phyloP scores from a whole-genome alignment of 2,797 vertebrate genomes.

The Odontamblyopus lacepedii region DNA sequence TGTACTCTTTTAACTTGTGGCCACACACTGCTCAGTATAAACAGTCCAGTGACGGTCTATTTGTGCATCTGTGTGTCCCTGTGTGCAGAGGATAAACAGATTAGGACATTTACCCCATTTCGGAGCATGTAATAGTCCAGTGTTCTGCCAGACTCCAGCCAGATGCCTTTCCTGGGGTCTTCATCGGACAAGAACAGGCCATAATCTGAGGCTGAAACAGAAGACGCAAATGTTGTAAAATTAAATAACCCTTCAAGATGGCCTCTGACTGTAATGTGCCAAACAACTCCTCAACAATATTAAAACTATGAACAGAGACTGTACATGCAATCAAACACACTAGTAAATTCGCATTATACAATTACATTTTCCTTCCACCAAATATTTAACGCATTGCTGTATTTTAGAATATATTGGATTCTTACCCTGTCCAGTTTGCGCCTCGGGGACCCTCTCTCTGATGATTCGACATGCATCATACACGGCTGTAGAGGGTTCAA shows the following conservation, averaged over 20 bases:
- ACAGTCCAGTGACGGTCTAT: constrained; percentile 4
- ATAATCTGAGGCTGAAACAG: constrained; percentile 89
- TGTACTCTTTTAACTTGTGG: constrained; percentile 11
- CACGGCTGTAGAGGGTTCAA: constrained; percentile 93
- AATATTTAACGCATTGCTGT: background rate
- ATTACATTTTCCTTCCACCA: background rate
- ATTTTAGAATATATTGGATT: background rate
- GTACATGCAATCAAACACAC: too few species aligned
- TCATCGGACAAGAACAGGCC: constrained; percentile 97
- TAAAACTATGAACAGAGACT: too few species aligned
- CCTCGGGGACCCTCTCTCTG: constrained; percentile 93
- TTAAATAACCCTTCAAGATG: background rate
- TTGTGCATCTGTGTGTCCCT: constrained; percentile 2
- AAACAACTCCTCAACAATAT: too few species aligned
- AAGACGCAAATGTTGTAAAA: constrained; percentile 10
- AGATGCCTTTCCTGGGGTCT: constrained; percentile 97
- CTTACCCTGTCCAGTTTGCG: constrained; percentile 93
- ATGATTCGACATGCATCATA: constrained; percentile 96
- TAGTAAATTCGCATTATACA: too few species aligned
- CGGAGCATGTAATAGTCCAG: constrained; percentile 99
- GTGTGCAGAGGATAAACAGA: background rate
- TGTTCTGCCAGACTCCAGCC: constrained; percentile 95
- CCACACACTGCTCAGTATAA: constrained; percentile 16
- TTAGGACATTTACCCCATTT: constrained; percentile 87
- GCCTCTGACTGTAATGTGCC: background rate